phyloP scores from a whole-genome alignment of 2,888 invertebrate species.

The Prenolepis imparis region DNA sequence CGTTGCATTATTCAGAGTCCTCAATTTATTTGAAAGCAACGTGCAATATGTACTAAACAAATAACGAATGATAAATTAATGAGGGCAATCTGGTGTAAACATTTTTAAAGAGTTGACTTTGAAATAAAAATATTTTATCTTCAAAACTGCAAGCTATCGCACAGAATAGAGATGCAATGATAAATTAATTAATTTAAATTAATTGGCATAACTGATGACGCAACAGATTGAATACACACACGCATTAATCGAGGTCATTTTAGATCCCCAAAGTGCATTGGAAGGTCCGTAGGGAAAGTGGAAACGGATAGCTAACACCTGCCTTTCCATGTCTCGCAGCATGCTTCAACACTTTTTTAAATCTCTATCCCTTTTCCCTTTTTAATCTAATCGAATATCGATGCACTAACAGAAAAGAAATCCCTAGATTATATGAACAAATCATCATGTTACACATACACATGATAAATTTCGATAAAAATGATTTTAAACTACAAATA shows the following conservation, averaged over 20 bases:
- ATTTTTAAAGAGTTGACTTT: not conserved
- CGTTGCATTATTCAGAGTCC: slow-evolving; percentile 13
- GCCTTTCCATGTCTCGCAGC: slow-evolving; percentile 37
- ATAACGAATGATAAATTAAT: slow-evolving; percentile 6
- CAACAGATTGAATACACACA: too few relatives aligned
- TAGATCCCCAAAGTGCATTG: slow-evolving; percentile 3
- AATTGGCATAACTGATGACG: too few relatives aligned
- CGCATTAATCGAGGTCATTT: slow-evolving; percentile 2
- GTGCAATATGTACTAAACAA: not conserved
- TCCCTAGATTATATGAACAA: not conserved
- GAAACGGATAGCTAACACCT: slow-evolving; percentile 31
- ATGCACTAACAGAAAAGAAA: slow-evolving; percentile 7
- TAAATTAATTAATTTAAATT: not conserved
- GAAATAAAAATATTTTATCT: not conserved
- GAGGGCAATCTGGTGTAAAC: not conserved
- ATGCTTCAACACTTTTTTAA: slow-evolving; percentile 24
- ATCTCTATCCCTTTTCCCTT: slow-evolving; percentile 5
- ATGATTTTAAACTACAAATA: not conserved
- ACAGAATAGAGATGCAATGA: not conserved
- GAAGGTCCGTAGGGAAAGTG: slow-evolving; percentile 5
- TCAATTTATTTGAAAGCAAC: not conserved
- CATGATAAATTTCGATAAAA: slow-evolving; percentile 5
- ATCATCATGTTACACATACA: not conserved
- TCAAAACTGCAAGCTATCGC: not conserved
- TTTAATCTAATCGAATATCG: slow-evolving; percentile 1